These are phyloP conservation scores for Achatina immaculata DNA, from an alignment of 1,140 invertebrate genomes.

Conservation along the genomic window DNA sequence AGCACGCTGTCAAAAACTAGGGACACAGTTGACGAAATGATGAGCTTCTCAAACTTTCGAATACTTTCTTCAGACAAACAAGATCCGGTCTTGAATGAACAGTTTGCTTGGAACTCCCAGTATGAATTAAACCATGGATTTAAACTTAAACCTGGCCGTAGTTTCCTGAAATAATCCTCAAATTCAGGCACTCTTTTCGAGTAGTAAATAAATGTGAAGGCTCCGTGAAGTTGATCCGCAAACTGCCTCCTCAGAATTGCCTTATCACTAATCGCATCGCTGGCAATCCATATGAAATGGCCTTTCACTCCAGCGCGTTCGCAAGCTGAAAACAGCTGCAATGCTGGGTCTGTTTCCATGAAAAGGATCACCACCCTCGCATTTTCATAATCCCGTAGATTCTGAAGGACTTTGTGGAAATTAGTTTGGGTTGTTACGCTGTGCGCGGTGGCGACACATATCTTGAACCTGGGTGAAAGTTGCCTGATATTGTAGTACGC, in stretches of 20 bases:
- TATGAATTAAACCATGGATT: conserved; percentile 18
- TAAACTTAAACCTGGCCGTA: not conserved
- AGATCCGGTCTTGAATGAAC: not conserved
- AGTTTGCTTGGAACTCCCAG: not conserved
- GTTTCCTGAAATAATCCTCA: not conserved
- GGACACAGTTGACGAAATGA: not conserved
- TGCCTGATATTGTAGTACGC: not conserved
- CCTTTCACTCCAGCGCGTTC: not conserved
- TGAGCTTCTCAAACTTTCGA: not conserved
- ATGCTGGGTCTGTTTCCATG: not conserved
- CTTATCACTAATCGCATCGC: not conserved
- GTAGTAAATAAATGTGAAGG: conserved; percentile 1
- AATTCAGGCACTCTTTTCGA: not conserved
- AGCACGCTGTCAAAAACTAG: not conserved
- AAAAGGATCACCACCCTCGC: not conserved
- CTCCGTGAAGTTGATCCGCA: not conserved
- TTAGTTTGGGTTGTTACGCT: not conserved
- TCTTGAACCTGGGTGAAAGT: not conserved
- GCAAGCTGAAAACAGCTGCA: not conserved
- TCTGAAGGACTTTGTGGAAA: not conserved
- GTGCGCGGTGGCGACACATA: not conserved
- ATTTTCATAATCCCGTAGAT: not conserved
- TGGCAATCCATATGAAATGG: conserved; percentile 3
- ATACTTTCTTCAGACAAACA: not conserved
- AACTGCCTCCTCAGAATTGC: not conserved